Conservation (phyloP, 2,797 vertebrate species). For the Pelobates cultripes region DNA sequence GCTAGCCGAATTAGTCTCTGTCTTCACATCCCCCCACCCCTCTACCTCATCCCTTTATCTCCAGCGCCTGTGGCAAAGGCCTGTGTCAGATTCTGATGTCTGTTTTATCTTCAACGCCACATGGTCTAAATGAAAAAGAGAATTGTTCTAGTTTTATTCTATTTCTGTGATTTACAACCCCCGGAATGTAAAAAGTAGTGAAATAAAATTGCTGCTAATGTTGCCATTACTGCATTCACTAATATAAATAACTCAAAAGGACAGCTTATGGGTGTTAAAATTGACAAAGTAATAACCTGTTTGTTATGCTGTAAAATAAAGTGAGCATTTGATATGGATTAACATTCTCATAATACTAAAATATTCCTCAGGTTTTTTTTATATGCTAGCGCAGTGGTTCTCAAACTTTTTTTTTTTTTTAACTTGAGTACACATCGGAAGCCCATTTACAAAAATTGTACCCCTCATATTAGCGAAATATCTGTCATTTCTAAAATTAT, state of each 20-base stretch:
- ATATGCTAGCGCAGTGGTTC: too few relatives aligned
- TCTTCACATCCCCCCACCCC: neutral
- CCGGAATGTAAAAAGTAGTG: neutral
- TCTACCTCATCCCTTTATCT: neutral
- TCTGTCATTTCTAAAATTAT: too few relatives aligned
- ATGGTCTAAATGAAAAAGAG: conserved; percentile 2
- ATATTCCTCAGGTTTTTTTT: too few relatives aligned
- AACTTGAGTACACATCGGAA: too few relatives aligned
- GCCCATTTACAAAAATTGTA: too few relatives aligned
- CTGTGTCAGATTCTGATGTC: neutral
- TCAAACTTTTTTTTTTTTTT: too few relatives aligned
- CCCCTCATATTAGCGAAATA: too few relatives aligned
- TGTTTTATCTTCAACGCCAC: neutral
- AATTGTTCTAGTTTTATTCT: neutral
- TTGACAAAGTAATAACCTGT: too few relatives aligned
- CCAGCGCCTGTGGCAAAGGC: neutral
- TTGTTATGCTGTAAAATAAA: too few relatives aligned
- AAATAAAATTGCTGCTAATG: neutral
- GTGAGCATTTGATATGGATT: too few relatives aligned
- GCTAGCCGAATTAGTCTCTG: conserved; percentile 32
- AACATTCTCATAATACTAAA: too few relatives aligned
- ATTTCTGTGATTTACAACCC: neutral
- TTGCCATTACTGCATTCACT: neutral
- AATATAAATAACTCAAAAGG: neutral
- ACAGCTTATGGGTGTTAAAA: too few relatives aligned